A percentile compares a stretch with the other conserved stretches of the same genome.
phyloP scores from a whole-genome alignment of 2,888 invertebrate genomes.

The Xestoiulus laeticollis region DNA sequence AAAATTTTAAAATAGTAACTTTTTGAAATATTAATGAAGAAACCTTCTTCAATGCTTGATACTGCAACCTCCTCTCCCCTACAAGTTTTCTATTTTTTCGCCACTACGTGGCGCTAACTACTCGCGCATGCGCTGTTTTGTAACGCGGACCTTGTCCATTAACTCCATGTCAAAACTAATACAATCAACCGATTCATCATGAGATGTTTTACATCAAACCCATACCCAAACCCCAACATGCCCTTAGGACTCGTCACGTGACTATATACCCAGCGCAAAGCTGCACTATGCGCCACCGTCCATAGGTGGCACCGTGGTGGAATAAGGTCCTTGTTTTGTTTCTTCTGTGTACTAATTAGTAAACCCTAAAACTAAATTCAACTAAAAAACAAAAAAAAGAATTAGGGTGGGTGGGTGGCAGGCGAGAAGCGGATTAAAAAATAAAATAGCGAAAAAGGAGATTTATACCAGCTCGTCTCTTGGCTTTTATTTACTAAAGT shows the following conservation, averaged over 20 bases:
- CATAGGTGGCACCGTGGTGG: constrained; percentile 1
- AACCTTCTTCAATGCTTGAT: too few relatives aligned
- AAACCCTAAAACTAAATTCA: not conserved
- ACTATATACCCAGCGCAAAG: not conserved
- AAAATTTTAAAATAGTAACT: too few relatives aligned
- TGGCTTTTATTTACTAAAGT: constrained; percentile 67
- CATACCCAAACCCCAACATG: not conserved
- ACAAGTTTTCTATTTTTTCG: too few relatives aligned
- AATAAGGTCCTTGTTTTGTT: constrained; percentile 9
- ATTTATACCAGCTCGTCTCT: not conserved
- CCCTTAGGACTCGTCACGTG: not conserved
- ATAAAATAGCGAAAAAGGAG: not conserved
- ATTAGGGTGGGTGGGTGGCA: not conserved
- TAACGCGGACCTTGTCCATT: too few relatives aligned
- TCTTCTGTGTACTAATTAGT: not conserved
- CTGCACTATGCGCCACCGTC: constrained; percentile 9
- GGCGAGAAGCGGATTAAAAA: not conserved
- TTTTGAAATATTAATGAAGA: too few relatives aligned
- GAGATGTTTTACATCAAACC: not conserved
- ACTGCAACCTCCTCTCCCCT: too few relatives aligned
- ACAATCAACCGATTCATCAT: too few relatives aligned
- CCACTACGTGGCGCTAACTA: too few relatives aligned
- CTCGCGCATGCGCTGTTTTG: too few relatives aligned
- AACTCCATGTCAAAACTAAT: too few relatives aligned
- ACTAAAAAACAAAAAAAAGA: not conserved